Base-by-base conservation (phyloP, 2,113 vertebrate genomes). In the Oreocharis arfaki region DNA sequence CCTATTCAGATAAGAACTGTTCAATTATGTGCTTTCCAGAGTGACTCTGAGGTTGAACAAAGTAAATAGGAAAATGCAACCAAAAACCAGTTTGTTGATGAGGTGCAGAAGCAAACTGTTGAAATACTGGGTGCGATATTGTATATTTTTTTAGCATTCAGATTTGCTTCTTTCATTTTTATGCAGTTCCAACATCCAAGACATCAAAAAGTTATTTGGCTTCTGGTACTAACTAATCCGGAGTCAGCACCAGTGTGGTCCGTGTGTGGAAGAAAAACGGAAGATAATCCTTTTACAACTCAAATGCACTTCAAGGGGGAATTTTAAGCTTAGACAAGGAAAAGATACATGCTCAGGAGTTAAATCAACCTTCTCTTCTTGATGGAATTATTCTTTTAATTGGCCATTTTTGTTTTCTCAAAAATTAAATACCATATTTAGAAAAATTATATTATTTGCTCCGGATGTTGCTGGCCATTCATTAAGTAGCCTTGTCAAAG, bases 261-360 rank as follows among this genome's bases (percentile, higher is more conserved):
- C 0, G 0, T 4, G 6, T 16, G 20, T 6, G 8, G 9, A 49
- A 73, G 20, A 57, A 9, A 76, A 33, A 52, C 1, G 2, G 10
- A 63, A 56, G 16, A 71, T 44, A 61, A 49, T 59, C 44, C 65
- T 68, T 11, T 61, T 53, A 30, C 21, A 32, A 30, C 33, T 67
- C 20, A 57, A 18, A 16, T 7, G 16, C 11, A 3, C 4, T 52
- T 57, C 8, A 30, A 27, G 44, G 6, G 9, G 11, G n/a, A 77
- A 35, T 39, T n/a, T 56, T 76, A 73, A 68, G 39, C 1, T 39
- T 77, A 44, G 20, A 53, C 2, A n/a, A 47, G 8, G 14, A 20
- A 42, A 42, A 87, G 90, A 65, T 6, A 67, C 42, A 27, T 60
- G 24, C 21, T 79, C 13, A 79, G 23, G 32, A 53, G 14, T 44